Conservation (phyloP, 2,797 vertebrate species). For the Sebastes cheni region DNA sequence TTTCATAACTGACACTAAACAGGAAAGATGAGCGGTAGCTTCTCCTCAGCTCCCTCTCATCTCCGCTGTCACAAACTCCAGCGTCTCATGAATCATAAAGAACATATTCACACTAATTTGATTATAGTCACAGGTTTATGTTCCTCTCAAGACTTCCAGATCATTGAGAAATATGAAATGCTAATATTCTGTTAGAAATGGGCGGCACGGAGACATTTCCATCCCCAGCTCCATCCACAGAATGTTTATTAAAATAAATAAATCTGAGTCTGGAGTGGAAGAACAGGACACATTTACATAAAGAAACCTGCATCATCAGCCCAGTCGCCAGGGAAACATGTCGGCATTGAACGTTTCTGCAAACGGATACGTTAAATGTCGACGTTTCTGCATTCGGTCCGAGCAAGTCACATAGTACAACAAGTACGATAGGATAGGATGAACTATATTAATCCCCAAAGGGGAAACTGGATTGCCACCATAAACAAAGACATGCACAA, state of each 20-base stretch:
- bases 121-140: conserved; percentile 11
- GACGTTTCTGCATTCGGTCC: too few species aligned
- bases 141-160: not conserved
- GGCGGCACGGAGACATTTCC: not conserved
- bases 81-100: conserved; percentile 13
- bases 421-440: too few species aligned
- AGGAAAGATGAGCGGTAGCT: conserved; percentile 36
- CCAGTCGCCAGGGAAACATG: too few species aligned
- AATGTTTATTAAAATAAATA: not conserved
- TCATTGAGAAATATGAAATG: not conserved
- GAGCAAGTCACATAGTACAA: too few species aligned
- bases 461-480: too few species aligned
- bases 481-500: too few species aligned
- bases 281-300: not conserved
- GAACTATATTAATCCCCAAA: too few species aligned
- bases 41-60: conserved; percentile 31
- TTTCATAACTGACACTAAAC: conserved; percentile 62
- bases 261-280: not conserved
- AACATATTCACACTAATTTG: not conserved
- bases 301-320: not conserved
- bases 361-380: too few species aligned
- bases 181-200: not conserved
- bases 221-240: not conserved
- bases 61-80: not conserved
- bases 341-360: too few species aligned